Evolutionary conservation across 1,140 invertebrate species (phyloP).

Genomic region (Colletes latitarsis): DNA sequence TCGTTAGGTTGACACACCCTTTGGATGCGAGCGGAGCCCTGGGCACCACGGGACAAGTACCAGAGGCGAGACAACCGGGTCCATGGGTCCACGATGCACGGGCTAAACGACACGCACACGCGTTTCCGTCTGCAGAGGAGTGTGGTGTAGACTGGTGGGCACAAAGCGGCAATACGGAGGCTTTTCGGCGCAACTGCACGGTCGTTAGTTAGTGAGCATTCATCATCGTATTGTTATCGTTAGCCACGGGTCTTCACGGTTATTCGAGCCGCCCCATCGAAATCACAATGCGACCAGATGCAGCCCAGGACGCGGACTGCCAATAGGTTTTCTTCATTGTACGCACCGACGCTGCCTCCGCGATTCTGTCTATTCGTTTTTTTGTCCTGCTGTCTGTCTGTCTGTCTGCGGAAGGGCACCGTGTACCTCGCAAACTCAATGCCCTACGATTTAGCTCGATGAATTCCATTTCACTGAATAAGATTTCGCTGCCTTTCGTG

Average conservation of each 20-base stretch:
- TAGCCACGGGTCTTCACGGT: conserved; percentile 62
- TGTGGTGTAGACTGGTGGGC: conserved; percentile 13
- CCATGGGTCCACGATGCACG: conserved; percentile 14
- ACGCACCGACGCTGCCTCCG: conserved; percentile 19
- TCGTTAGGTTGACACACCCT: conserved; percentile 63
- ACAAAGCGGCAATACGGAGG: conserved; percentile 59
- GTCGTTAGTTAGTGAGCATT: conserved; percentile 70
- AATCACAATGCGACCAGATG: conserved; percentile 65
- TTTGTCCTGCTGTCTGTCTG: conserved; percentile 14
- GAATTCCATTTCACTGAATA: background rate
- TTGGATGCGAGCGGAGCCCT: conserved; percentile 17
- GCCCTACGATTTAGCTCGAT: background rate
- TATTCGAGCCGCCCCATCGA: conserved; percentile 58
- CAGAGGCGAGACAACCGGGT: conserved; percentile 8
- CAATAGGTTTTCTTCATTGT: conserved; percentile 55
- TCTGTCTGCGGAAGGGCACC: background rate
- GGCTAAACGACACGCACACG: conserved; percentile 16
- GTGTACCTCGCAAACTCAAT: background rate
- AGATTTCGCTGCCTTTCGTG: background rate
- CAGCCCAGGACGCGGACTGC: conserved; percentile 13
- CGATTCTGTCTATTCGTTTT: conserved; percentile 8
- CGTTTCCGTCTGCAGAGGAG: background rate
- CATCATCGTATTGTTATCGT: conserved; percentile 70
- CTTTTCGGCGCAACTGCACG: conserved; percentile 58
- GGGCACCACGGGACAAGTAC: conserved; percentile 9